Base-by-base conservation (phyloP, 23 tunicate genomes). In the Styela plicata region DNA sequence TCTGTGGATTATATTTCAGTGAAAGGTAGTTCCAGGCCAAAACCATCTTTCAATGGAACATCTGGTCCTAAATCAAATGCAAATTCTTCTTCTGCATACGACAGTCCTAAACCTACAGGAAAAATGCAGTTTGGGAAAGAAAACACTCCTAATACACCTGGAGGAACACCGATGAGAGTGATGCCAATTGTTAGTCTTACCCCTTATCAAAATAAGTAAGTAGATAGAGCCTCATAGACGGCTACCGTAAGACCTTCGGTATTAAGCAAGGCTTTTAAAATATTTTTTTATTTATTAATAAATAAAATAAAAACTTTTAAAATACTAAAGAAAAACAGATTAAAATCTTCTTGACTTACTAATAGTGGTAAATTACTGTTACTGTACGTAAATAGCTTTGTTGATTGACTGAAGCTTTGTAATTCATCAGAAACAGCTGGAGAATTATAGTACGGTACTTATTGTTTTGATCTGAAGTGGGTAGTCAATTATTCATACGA, bases 121-220 rank as follows among this genome's bases (percentile, higher is more conserved):
- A 92, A 87, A 84, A 74, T 84, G 73, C 85, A 79, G 1, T 83
- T 84, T 36, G 78, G 36, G 24, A 74, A 74, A 18, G 82, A 79
- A 31, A 80, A 53, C 35, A 80, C 82, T 19, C 98, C 98, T 21
- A 82, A 84, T 13, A 93, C 98, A 21, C 98, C 98, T 3, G 93
- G 93, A 19, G 98, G 98, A 17, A 83, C 89, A 22, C 87, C 84
- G 63, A 73, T 82, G 28, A 75, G 84, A 25, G 85, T 93, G 2
- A 85, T 93, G 85, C 98, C 92, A 2, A 88, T 93, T 36, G 86
- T 53, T n/a, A 63, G 84, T 37, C 74, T 93, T 20, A 88, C 98
- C 2, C 98, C 98, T 1, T 93, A 93, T 71, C 98, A 93, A 31
- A 93, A 93, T 82, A 93, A 78, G 88, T 85, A 26, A 78, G 63